Base-by-base conservation (phyloP, 2,797 vertebrate genomes). In the Galagoides demidoff region DNA sequence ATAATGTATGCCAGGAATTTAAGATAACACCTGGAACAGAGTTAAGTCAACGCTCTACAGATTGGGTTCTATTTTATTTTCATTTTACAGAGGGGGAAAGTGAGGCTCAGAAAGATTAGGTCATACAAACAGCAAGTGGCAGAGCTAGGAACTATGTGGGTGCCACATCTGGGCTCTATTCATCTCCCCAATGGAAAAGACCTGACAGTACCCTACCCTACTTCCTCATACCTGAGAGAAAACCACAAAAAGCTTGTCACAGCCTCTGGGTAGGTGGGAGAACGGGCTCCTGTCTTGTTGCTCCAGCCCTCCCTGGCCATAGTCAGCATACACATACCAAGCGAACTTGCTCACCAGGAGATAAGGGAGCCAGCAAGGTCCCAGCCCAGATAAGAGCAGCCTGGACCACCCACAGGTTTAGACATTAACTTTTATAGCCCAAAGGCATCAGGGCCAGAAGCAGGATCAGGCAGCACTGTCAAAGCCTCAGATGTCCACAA, bases 291-390 rank as follows among this genome's bases (percentile, higher is more conserved):
- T 13, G 39, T 37, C 66, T 81, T 73, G 77, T 13, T 39, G 22
- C 71, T 49, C 31, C 70, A 77, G 74, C 37, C 52, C 37, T 55
- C 27, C 0, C 55, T 52, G 61, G 79, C 31, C 64, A 39, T 76
- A 29, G 52, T 74, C 20, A 9, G 79, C 49, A 20, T 43, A 52
- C 39, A 57, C 45, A 90, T 39, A 83, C 92, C 83, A 34, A 93
- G 83, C 1, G 43, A 73, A 59, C 90, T 85, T 66, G 82, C 73
- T 93, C 90, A 79, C 23, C n/a, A 3, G 0, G 23, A 95, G 95
- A 94, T 95, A 96, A 96, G 85, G 84, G 19, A 87, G n/a, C 76
- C 83, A 61, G 85, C 64, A 61, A 70, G 49, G 73, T 52, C 85
- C 49, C 34, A 2, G 45, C 5, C 79, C 85, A 85, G 95, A 96